Conservation (phyloP, 2,113 vertebrate species). For the Kobus ellipsiprymnus region DNA sequence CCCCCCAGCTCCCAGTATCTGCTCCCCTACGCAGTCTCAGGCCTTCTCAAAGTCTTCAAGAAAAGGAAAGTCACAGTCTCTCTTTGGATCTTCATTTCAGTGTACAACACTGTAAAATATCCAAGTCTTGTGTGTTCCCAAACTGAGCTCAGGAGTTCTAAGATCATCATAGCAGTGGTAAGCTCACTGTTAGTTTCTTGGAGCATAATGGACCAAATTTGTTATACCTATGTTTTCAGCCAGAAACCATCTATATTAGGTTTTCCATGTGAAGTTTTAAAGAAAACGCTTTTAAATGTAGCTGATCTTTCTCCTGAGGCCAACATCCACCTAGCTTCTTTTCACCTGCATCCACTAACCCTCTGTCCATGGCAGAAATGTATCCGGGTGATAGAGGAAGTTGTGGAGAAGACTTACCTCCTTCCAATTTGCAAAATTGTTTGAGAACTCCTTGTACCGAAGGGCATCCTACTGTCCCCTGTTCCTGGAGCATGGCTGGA, state of each 20-base stretch:
- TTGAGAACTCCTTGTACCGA: not conserved
- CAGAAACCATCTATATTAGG: not conserved
- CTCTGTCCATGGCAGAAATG: not conserved
- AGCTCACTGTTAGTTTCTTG: not conserved
- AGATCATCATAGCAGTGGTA: not conserved
- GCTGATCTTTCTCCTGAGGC: not conserved
- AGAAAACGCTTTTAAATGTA: conserved; percentile 9
- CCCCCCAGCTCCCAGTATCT: not conserved
- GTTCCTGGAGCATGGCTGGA: not conserved
- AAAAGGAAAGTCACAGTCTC: not conserved
- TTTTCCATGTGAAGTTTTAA: not conserved
- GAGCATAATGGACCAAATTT: not conserved
- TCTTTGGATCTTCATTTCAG: not conserved
- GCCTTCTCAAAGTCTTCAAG: not conserved
- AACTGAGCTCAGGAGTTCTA: not conserved
- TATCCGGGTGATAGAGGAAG: not conserved
- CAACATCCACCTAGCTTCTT: not conserved
- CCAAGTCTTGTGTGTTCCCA: not conserved
- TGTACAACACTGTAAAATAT: not conserved
- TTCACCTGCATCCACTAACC: not conserved
- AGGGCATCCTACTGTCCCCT: not conserved
- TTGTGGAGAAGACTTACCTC: not conserved
- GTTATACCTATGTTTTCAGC: not conserved
- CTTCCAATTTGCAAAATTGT: conserved; percentile 19
- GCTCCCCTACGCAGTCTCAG: not conserved